Base-by-base conservation (phyloP, 2,113 vertebrate genomes). In the Agapornis roseicollis region DNA sequence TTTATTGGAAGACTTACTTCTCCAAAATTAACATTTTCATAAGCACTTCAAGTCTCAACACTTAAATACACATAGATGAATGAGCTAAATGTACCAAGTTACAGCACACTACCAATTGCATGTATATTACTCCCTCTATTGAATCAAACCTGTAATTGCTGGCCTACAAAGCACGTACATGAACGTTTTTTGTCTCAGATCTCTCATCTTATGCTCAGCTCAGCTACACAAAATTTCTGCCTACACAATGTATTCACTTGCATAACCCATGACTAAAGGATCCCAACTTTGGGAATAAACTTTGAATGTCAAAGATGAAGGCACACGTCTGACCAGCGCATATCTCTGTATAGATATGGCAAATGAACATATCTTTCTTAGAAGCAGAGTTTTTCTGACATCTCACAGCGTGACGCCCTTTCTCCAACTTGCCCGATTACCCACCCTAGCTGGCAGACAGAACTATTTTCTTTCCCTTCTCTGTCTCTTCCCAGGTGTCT, bases 81-180 rank as follows among this genome's bases (percentile, higher is more conserved):
- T 2, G 11, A 23, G 33, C 11, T 24, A 12, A 15, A 31, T 9
- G 53, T 56, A 49, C 35, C 31, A 17, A 49, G 25, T 13, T 14
- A 19, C 5, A 52, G 4, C 74, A 58, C 28, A 3, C 11, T 39
- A 23, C 23, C 31, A 47, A 85, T 42, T 19, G 31, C 47, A 49
- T 73, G 83, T 5, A 22, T 76, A 39, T 88, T 86, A 42, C 80
- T 92, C 96, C 97, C 96, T 96, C 97, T 97, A 17, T 56, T 9
- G 96, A 91, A 49, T 44, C n/a, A 42, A 72, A n/a, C 39, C 37
- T 35, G 28, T 24, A 35, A 10, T 2, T 49, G 42, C 83, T 56
- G 23, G 11, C 52, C 35, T 58, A 49, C 31, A 50, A 71, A 71
- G 23, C 11, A 72, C 14, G 39, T 17, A 11, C 0, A 2, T 24